Base-by-base conservation (phyloP, 2,888 invertebrate species). In the Fabriciana adippe region DNA sequence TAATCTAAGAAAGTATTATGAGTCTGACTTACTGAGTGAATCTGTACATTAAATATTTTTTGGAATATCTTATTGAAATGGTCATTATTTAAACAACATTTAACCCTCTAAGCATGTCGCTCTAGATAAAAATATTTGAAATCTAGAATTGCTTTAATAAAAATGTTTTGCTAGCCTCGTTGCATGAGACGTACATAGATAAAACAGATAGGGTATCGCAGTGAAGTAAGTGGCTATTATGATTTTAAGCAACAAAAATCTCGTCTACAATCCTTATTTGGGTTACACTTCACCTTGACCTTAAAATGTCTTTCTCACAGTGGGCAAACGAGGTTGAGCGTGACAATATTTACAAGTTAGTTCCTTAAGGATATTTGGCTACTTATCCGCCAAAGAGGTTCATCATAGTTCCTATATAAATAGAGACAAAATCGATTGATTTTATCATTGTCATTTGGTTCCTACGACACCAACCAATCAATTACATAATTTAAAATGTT, bases 301-400 rank as follows among this genome's bases (percentile, higher is more conserved):
- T 86, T 84, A 82, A 83, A 76, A 82, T 83, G 76, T 74, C 76
- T 75, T 73, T 74, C 74, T 75, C 76, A 75, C 75, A 76, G 76
- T 81, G 78, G 80, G 79, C 75, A 66, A 74, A 74, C 85, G 86
- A 90, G 90, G 90, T 73, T 81, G 79, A 71, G 76, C 91, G 90
- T 91, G 92, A 84, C 75, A 68, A 77, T 74, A 82, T 80, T 89
- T 78, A 76, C 68, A 83, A 90, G 85, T 79, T 78, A 72, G 57
- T 63, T 67, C 47, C 62, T 85, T 75, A 82, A 91, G 89, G 90
- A 91, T 90, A 87, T 81, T 79, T 72, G 71, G 70, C 74, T 73
- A 76, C 79, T 89, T 88, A 86, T 89, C 90, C 90, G 88, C 85
- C 76, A 77, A 54, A 60, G 63, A 60, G 65, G 71, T 70, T 66